Base-by-base conservation (phyloP, 2,888 invertebrate genomes). In the Uropetala carovei region DNA sequence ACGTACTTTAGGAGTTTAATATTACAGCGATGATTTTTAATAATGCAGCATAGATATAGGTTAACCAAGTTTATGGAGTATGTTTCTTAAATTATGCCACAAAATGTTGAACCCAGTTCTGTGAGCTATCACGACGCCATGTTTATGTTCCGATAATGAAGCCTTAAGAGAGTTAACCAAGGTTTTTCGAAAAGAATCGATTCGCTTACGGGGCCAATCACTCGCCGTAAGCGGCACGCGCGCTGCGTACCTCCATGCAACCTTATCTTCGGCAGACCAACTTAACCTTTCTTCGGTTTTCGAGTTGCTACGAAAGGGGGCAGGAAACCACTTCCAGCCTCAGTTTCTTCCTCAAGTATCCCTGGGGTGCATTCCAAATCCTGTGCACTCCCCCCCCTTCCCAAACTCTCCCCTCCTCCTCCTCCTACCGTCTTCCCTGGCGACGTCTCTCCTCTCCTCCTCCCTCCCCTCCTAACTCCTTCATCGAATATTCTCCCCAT, bases 321-420 rank as follows among this genome's bases (percentile, higher is more conserved):
- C 59, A 27, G 59, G 43, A 43, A 68, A 68, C 89, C 68, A 43
- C 64, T 43, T 64, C 89, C 86, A 59, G 60, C 86, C 86, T 64
- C 86, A 85, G 86, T 64, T 30, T 30, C 57, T 18, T 86, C 59
- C 86, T 60, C 86, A 59, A 59, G 60, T 60, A 60, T 89, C 68
- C 89, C 89, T 64, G 89, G 68, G 89, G 89, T 89, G 89, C 89
- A 89, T 64, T 89, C 89, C 89, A 64, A 89, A 89, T 89, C 89
- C 89, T 30, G 18, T 56, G 68, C 89, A 89, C 89, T 43, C 68
- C 89, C 43, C 68, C 89, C 43, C n/a, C n/a, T n/a, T 18, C 64
- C 89, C 27, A n/a, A 60, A 22, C 22, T 16, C 82, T 30, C 14
- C 27, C 43, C 82, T 22, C 43, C 83, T 64, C 64, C 89, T 30